Evolutionary conservation across 2,797 vertebrate species (phyloP).

Genomic region (Megaceryle alcyon): DNA sequence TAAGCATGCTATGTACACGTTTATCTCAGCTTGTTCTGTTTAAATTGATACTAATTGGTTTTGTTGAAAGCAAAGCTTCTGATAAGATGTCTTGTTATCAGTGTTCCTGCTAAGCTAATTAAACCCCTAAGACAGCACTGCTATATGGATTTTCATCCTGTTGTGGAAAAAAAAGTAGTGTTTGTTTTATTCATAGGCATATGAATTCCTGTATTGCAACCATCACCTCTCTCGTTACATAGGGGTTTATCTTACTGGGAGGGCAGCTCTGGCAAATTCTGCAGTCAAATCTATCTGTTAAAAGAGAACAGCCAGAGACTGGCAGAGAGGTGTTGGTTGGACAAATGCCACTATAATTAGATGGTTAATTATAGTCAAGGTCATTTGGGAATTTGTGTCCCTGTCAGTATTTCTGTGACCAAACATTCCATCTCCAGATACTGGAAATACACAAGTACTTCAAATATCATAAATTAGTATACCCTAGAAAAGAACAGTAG

Average conservation of each 20-base stretch:
- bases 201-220: background rate
- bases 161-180: background rate
- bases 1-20: background rate
- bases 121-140: conserved; percentile 5
- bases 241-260: background rate
- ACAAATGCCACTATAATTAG: background rate
- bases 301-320: conserved; percentile 3
- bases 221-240: background rate
- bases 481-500: background rate
- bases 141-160: background rate
- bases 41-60: conserved; percentile 42
- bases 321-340: background rate
- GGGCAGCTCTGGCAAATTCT: background rate
- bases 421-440: background rate
- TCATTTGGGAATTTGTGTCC: background rate
- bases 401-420: conserved; percentile 7
- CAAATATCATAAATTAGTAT: background rate
- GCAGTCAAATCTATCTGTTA: background rate
- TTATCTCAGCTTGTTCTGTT: conserved; percentile 41
- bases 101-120: background rate
- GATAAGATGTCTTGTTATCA: conserved; percentile 33
- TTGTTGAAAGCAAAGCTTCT: conserved; percentile 36
- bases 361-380: conserved; percentile 40
- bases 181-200: background rate
- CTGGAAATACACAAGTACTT: background rate